Percentiles rank a stretch among this genome's conserved stretches.
phyloP scores from a whole-genome alignment of 2,113 vertebrate species.

The Eclectus roratus region DNA sequence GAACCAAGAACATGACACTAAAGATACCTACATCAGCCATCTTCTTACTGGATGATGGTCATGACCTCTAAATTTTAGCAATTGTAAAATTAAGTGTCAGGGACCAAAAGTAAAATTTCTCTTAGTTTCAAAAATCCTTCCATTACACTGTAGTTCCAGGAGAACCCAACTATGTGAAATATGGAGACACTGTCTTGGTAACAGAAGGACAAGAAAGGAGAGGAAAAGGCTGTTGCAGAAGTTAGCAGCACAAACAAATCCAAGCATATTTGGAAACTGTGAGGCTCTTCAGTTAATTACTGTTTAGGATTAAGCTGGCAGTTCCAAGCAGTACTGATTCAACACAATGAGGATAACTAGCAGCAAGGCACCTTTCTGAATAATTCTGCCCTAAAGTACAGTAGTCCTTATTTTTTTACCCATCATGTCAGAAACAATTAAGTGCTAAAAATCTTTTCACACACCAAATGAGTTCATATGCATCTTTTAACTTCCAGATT shows the following conservation, averaged over 20 bases:
- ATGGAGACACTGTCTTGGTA: background rate
- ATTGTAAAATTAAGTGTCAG: background rate
- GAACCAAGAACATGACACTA: background rate
- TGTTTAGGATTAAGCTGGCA: background rate
- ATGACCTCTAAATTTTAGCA: background rate
- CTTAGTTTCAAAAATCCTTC: background rate
- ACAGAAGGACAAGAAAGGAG: fast-evolving
- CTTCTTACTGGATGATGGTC: background rate
- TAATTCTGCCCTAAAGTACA: background rate
- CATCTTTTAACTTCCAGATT: background rate
- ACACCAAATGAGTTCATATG: fast-evolving
- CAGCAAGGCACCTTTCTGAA: background rate
- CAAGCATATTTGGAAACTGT: background rate
- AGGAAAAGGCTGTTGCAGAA: background rate
- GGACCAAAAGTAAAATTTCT: background rate
- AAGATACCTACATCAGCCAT: background rate
- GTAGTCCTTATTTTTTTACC: background rate
- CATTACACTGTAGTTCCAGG: background rate
- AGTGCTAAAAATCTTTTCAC: background rate
- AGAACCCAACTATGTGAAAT: background rate
- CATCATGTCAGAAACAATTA: background rate
- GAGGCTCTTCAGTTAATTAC: background rate
- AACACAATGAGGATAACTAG: background rate
- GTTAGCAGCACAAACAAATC: background rate
- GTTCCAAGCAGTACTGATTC: background rate